Conservation (phyloP, 2,797 vertebrate species). For the Gymnodraco acuticeps region DNA sequence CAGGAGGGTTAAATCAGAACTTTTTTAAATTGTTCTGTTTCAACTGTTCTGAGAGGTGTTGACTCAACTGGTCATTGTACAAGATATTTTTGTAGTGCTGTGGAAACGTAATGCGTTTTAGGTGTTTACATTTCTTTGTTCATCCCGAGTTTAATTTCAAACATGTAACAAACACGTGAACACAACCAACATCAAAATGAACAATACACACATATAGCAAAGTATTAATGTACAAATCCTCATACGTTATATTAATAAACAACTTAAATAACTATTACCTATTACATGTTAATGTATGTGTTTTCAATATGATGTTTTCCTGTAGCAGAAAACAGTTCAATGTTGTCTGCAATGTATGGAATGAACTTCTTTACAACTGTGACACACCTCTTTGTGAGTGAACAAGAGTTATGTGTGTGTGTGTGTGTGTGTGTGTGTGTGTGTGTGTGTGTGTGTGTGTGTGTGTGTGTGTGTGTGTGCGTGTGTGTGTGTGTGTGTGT, state of each 20-base stretch:
- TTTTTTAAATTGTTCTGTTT: not conserved
- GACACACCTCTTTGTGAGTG: conserved; percentile 31
- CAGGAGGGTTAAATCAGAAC: too few relatives aligned
- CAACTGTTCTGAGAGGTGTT: not conserved
- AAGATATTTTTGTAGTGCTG: not conserved
- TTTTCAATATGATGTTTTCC: conserved; percentile 1
- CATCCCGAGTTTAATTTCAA: too few relatives aligned
- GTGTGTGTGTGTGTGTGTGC: not conserved
- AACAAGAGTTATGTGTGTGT: conserved; percentile 11
- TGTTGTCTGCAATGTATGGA: conserved; percentile 34
- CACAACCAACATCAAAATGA: too few relatives aligned
- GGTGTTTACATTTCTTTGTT: not conserved
- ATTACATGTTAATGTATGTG: too few relatives aligned
- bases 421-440: conserved; percentile 14
- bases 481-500: conserved; percentile 27
- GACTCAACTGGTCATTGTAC: not conserved
- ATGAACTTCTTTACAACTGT: conserved; percentile 17
- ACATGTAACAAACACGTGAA: too few relatives aligned
- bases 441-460: conserved; percentile 5
- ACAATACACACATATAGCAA: too few relatives aligned
- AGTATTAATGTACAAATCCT: too few relatives aligned
- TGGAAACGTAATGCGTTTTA: not conserved
- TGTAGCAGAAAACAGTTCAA: conserved; percentile 28
- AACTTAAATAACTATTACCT: too few relatives aligned
- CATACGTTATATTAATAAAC: too few relatives aligned